Percentiles rank a stretch among this genome's conserved stretches.
phyloP scores from a whole-genome alignment of 2,797 vertebrate genomes.

The Rhadinocentrus ornatus region DNA sequence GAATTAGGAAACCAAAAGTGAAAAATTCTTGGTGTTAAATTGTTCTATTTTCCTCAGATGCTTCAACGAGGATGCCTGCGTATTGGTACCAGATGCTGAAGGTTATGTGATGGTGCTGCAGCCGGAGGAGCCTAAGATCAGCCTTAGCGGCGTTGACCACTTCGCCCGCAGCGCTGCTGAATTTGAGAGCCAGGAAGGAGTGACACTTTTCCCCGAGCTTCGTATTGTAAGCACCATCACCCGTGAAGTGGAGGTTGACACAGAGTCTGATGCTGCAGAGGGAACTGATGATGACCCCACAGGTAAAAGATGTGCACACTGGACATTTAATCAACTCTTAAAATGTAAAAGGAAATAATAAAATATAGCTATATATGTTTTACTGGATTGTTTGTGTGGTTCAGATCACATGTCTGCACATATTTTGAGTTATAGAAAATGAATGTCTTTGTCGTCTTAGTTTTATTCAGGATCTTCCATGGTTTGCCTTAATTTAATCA shows the following conservation, averaged over 20 bases:
- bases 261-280: conserved; percentile 78
- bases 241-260: conserved; percentile 90
- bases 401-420: not conserved
- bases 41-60: conserved; percentile 79
- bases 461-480: not conserved
- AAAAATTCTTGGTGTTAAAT: not conserved
- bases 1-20: not conserved
- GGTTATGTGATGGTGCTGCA: conserved; percentile 96
- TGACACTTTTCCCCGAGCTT: conserved; percentile 94
- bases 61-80: conserved; percentile 90
- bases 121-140: conserved; percentile 97
- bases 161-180: conserved; percentile 95
- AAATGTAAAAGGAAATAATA: not conserved
- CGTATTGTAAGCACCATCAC: conserved; percentile 97
- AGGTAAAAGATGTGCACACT: conserved; percentile 75
- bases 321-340: not conserved
- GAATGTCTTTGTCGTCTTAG: not conserved
- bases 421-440: not conserved
- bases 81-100: conserved; percentile 87
- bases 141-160: conserved; percentile 95
- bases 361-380: not conserved
- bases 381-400: conserved; percentile 7
- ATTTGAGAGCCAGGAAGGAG: conserved; percentile 92
- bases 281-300: conserved; percentile 92
- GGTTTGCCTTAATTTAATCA: conserved; percentile 1